Percentiles rank a stretch among this genome's conserved stretches.
These are phyloP conservation scores for Drosophila robusta DNA, from an alignment of 2,888 invertebrate genomes.

Conservation along the genomic window DNA sequence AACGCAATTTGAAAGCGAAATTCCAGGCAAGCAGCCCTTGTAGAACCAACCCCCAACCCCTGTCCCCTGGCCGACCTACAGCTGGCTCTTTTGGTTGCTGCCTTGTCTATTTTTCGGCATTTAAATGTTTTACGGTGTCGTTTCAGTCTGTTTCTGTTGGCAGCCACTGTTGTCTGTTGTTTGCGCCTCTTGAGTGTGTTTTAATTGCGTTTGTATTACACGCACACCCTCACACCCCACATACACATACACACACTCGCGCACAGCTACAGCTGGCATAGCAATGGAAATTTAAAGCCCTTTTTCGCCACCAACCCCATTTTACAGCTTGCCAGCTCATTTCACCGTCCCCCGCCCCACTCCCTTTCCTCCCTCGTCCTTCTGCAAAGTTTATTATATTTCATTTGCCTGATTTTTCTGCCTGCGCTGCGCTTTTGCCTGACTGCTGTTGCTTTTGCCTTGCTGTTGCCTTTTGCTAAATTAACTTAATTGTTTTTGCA, in stretches of 20 bases:
- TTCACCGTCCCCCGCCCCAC: conserved; percentile 5
- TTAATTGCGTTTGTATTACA: conserved; percentile 81
- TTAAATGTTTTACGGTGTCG: conserved; percentile 80
- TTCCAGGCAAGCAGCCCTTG: conserved; percentile 49
- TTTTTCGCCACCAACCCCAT: conserved; percentile 35
- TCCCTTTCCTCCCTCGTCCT: conserved; percentile 9
- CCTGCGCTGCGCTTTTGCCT: conserved; percentile 68
- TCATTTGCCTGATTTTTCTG: conserved; percentile 77
- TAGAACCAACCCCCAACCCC: not conserved
- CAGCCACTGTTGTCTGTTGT: conserved; percentile 68
- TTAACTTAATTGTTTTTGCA: conserved; percentile 81
- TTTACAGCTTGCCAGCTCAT: conserved; percentile 48
- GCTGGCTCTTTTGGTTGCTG: conserved; percentile 36
- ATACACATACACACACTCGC: conserved; percentile 27
- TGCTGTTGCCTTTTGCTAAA: conserved; percentile 69
- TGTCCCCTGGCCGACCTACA: not conserved
- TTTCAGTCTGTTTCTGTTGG: conserved; percentile 45
- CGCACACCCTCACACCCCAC: conserved; percentile 50
- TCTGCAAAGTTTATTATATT: conserved; percentile 75
- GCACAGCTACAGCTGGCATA: conserved; percentile 23
- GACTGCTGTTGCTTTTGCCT: conserved; percentile 11
- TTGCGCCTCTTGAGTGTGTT: conserved; percentile 77
- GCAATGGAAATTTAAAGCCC: conserved; percentile 77
- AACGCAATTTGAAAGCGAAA: conserved; percentile 79
- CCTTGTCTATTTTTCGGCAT: conserved; percentile 76